Evolutionary conservation across 2,797 vertebrate species (phyloP).

Genomic region (Natrix natrix): DNA sequence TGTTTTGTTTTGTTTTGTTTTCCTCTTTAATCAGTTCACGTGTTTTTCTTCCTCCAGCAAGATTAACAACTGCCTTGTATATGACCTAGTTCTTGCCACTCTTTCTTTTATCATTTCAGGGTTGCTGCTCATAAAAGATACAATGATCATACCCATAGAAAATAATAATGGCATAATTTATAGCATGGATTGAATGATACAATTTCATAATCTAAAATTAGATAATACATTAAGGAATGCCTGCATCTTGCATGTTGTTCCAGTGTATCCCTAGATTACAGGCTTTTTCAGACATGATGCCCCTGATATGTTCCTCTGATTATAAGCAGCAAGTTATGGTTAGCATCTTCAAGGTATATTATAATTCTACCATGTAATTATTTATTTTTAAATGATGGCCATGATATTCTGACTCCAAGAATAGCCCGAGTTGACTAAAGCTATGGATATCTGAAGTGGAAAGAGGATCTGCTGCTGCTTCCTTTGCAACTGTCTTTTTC

Average conservation of each 20-base stretch:
- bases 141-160: not conserved
- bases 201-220: not conserved
- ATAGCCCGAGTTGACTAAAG: not conserved
- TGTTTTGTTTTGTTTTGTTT: not conserved
- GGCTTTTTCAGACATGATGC: not conserved
- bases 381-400: not conserved
- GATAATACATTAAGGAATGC: not conserved
- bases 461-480: not conserved
- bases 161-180: not conserved
- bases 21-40: constrained; percentile 52
- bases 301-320: not conserved
- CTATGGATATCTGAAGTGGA: not conserved
- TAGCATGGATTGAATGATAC: not conserved
- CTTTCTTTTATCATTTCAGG: not conserved
- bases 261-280: not conserved
- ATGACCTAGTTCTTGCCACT: constrained; percentile 27
- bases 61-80: constrained; percentile 20
- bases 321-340: not conserved
- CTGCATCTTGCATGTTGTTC: not conserved
- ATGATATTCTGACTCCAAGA: not conserved
- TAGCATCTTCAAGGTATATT: not conserved
- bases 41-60: constrained; percentile 25
- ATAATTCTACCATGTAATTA: not conserved
- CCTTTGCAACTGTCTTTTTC: not conserved
- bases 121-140: constrained; percentile 13